Conservation (phyloP, 2,113 vertebrate species). For the Uropsilus gracilis region DNA sequence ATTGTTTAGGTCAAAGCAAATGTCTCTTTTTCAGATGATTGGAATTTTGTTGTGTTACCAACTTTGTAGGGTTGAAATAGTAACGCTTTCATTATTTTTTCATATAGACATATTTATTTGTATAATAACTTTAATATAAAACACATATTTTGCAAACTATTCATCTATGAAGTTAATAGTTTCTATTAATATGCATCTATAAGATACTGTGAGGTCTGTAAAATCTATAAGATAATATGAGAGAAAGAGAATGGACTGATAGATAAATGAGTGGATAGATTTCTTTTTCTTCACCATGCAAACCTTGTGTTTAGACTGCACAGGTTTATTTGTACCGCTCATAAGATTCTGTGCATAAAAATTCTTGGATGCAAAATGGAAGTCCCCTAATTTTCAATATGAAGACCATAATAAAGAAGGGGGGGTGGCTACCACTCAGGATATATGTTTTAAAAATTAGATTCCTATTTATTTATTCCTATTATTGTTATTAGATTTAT, state of each 20-base stretch:
- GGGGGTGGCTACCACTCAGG: fast-evolving
- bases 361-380: background rate
- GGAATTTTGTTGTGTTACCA: background rate
- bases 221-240: too few relatives aligned
- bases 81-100: slow-evolving; percentile 16
- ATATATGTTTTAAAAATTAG: background rate
- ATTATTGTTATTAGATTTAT: too few relatives aligned
- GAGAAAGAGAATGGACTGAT: background rate
- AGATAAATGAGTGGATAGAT: background rate
- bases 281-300: background rate
- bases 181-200: background rate
- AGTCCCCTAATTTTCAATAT: background rate
- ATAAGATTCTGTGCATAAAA: background rate
- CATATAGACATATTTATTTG: background rate
- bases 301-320: background rate
- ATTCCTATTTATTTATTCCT: too few relatives aligned
- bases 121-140: background rate
- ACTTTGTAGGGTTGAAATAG: background rate
- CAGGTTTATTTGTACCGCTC: background rate
- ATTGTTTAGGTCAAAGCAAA: background rate
- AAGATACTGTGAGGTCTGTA: background rate
- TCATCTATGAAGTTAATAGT: background rate
- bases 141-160: background rate
- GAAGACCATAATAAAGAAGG: background rate
- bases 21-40: background rate